phyloP scores from a whole-genome alignment of 2,113 vertebrate genomes.

The Rhabdomys dilectus region DNA sequence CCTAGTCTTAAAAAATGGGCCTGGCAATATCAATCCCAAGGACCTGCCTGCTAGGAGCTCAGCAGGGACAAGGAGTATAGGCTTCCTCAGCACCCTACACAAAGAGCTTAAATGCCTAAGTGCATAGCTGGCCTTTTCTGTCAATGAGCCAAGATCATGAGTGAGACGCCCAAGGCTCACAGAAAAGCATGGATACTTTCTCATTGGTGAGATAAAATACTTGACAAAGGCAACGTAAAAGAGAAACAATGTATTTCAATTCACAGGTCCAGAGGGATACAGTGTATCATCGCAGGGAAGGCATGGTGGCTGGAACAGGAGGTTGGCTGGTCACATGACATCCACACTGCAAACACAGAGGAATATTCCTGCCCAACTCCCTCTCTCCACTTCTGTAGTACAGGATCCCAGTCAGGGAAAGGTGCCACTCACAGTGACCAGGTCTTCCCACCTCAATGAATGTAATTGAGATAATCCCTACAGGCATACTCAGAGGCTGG shows the following conservation, averaged over 20 bases:
- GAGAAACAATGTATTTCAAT: neutral
- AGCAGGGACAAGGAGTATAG: fast-evolving
- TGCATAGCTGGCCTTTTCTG: neutral
- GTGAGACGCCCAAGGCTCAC: neutral
- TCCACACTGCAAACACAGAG: neutral
- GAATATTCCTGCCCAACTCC: too few species aligned
- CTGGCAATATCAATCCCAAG: neutral
- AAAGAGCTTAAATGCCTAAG: neutral
- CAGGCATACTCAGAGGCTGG: neutral
- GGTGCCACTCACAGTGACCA: too few species aligned
- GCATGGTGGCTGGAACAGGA: neutral
- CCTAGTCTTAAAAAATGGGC: neutral
- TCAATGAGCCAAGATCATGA: neutral
- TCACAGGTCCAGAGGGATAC: neutral
- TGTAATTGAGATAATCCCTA: neutral
- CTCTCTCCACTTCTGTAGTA: neutral
- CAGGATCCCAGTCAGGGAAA: neutral
- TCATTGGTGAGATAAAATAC: too few species aligned
- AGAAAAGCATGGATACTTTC: neutral
- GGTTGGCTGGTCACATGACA: neutral
- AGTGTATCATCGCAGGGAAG: neutral
- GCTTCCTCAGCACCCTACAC: neutral
- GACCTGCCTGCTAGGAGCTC: neutral
- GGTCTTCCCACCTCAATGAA: neutral
- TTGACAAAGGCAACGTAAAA: neutral